Conservation (phyloP, 2,888 invertebrate species). For the Drosophila tripunctata region DNA sequence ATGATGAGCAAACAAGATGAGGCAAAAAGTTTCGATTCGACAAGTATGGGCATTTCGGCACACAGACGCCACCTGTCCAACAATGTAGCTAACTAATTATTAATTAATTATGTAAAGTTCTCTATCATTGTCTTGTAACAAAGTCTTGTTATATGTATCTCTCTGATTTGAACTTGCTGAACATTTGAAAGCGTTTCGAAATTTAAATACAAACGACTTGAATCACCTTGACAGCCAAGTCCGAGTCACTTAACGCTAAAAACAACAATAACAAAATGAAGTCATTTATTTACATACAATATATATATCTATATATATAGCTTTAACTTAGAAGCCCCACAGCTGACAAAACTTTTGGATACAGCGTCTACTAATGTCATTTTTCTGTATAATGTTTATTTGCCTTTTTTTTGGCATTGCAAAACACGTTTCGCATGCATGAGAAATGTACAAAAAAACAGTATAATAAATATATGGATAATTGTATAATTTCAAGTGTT, state of each 20-base stretch:
- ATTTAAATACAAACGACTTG: slow-evolving; percentile 48
- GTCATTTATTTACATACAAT: slow-evolving; percentile 55
- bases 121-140: slow-evolving; percentile 4
- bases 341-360: slow-evolving; percentile 9
- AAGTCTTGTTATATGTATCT: neutral
- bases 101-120: slow-evolving; percentile 74
- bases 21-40: slow-evolving; percentile 7
- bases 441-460: slow-evolving; percentile 41
- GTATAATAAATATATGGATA: slow-evolving; percentile 21
- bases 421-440: slow-evolving; percentile 68
- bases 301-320: too few species aligned
- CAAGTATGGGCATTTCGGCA: slow-evolving; percentile 28
- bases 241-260: slow-evolving; percentile 16
- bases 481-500: slow-evolving; percentile 38
- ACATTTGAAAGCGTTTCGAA: slow-evolving; percentile 23
- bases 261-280: slow-evolving; percentile 21
- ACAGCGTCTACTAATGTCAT: slow-evolving; percentile 16
- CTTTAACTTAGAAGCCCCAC: slow-evolving; percentile 14
- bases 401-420: slow-evolving; percentile 43
- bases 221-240: slow-evolving; percentile 39
- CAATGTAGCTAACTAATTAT: slow-evolving; percentile 58
- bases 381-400: slow-evolving; percentile 4
- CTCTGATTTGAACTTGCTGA: slow-evolving; percentile 6
- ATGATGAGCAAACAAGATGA: slow-evolving; percentile 39
- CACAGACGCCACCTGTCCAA: slow-evolving; percentile 47